Evolutionary conservation across 2,797 vertebrate species (phyloP), one percentile per base, ranked within the genome.

Genomic region (Epinephelus coioides): DNA sequence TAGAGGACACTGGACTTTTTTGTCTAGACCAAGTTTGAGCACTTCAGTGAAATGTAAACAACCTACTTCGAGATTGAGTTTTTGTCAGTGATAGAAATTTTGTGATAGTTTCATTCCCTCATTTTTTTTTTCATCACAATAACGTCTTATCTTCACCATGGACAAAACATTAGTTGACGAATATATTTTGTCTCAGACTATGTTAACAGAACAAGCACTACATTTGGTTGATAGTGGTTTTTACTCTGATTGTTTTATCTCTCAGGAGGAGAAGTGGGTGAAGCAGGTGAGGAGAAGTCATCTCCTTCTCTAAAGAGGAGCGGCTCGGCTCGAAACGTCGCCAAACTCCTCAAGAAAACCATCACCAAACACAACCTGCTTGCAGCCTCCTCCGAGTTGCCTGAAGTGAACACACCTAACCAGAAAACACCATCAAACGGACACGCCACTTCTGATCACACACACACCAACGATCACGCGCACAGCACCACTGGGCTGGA

Each of bases 281-380:
- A 68, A 86, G 67, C 70, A 72, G 70, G 43, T 25, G 72, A 34
- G 67, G 2, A 1, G 57, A 76, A 0, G 66, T 4, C 17, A 0
- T 21, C 78, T 23, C 86, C 95, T 12, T 91, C 95, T 67, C 72
- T 96, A 30, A 96, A 90, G 76, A 96, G 92, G 88, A 95, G 10
- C 30, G 91, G 14, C 85, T 93, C 95, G 0, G 91, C 90, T 3
- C 83, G 89, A 78, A 97, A 97, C 43, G 96, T 93, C 10, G 97
- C 96, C 72, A 97, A 94, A 89, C 94, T 97, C 23, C 90, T 99
- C 53, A 98, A 97, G 91, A 98, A 95, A 92, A 97, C 90, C 78
- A 82, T 98, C 80, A 97, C 94, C 34, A 97, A 94, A 78, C 95
- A 95, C 72, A 98, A 97, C 86, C 89, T 98, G 54, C 86, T 93